phyloP scores from a whole-genome alignment of 2,797 vertebrate genomes.

The Pitangus sulphuratus region DNA sequence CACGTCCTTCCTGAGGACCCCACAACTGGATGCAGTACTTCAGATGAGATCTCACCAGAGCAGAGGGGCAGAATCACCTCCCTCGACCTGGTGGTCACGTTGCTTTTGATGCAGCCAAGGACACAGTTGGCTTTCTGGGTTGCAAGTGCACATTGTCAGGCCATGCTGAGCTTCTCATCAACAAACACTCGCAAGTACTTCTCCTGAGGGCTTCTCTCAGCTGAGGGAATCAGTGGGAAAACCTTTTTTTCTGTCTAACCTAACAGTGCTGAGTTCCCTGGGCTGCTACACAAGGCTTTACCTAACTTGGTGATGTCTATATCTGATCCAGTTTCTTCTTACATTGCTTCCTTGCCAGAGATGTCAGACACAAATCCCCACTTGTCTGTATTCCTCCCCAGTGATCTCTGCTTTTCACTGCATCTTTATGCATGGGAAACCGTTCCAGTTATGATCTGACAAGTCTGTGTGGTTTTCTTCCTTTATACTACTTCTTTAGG shows the following conservation, averaged over 20 bases:
- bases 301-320: background rate
- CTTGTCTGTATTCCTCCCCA: background rate
- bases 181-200: background rate
- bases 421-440: background rate
- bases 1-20: background rate
- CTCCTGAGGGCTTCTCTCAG: background rate
- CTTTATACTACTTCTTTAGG: background rate
- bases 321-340: background rate
- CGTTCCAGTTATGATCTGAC: background rate
- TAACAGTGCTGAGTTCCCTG: background rate
- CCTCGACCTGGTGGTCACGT: fast-evolving
- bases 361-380: background rate
- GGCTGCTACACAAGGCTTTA: background rate
- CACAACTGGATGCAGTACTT: background rate
- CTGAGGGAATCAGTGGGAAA: background rate
- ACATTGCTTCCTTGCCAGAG: background rate
- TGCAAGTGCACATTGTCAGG: background rate
- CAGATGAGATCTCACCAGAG: background rate
- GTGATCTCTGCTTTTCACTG: background rate
- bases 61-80: background rate
- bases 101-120: background rate
- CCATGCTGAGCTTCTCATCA: fast-evolving
- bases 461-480: background rate
- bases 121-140: background rate
- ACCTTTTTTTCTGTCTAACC: background rate